These are phyloP conservation scores for Platorchestia sp. DNA, from an alignment of 1,140 invertebrate genomes.

Conservation along the genomic window DNA sequence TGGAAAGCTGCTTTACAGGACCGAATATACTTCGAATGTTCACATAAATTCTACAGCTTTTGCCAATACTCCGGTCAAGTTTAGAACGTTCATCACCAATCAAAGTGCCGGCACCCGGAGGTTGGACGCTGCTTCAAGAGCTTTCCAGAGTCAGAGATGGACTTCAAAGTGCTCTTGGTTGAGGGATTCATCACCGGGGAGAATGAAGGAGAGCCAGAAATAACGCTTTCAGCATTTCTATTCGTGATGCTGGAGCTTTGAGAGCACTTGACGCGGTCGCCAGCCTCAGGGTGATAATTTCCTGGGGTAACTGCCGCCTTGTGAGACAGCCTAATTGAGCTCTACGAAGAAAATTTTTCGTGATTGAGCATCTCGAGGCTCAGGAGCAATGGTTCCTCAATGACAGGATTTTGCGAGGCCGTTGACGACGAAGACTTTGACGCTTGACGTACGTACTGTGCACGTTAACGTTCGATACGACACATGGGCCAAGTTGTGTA, in stretches of 20 bases:
- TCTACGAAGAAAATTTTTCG: too few relatives aligned
- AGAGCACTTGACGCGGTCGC: background rate
- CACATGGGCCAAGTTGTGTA: too few relatives aligned
- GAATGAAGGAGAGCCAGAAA: background rate
- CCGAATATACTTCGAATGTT: background rate
- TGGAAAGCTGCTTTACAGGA: background rate
- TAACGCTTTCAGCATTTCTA: background rate
- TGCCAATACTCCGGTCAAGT: background rate
- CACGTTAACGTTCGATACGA: too few relatives aligned
- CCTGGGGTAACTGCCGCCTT: background rate
- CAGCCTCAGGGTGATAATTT: background rate
- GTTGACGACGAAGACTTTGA: too few relatives aligned
- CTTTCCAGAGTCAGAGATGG: too few relatives aligned
- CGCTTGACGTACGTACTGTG: too few relatives aligned
- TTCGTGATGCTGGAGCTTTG: background rate
- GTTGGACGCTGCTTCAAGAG: background rate
- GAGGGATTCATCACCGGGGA: background rate
- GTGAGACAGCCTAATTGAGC: too few relatives aligned
- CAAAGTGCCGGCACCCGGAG: too few relatives aligned
- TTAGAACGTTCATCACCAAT: background rate
- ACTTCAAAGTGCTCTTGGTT: too few relatives aligned
- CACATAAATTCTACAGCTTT: background rate
- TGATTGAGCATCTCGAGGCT: too few relatives aligned
- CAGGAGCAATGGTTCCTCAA: too few relatives aligned
- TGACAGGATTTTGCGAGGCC: too few relatives aligned